Evolutionary conservation across 2,113 vertebrate genomes (phyloP).

Genomic region (Fukomys damarensis): DNA sequence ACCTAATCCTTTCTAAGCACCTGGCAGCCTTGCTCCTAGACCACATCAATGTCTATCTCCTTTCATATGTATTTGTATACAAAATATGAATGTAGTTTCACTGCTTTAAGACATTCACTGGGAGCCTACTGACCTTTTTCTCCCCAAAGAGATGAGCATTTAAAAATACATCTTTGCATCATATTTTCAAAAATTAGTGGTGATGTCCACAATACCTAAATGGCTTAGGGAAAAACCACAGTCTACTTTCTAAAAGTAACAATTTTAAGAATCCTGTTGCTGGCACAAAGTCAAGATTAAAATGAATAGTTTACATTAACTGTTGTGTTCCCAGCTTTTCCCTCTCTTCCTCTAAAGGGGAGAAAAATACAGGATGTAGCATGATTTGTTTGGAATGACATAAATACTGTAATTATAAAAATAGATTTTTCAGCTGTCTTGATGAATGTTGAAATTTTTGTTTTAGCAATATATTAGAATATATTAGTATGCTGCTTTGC

Average conservation of each 20-base stretch:
- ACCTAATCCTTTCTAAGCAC: slow-evolving; percentile 67
- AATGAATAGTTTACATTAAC: slow-evolving; percentile 10
- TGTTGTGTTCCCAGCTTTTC: neutral
- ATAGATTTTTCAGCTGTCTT: slow-evolving; percentile 6
- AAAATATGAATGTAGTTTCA: slow-evolving; percentile 74
- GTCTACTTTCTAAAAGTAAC: slow-evolving; percentile 28
- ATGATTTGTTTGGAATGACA: neutral
- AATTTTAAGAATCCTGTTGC: neutral
- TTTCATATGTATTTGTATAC: slow-evolving; percentile 80
- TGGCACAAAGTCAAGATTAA: neutral
- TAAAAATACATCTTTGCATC: slow-evolving; percentile 71
- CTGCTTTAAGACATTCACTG: slow-evolving; percentile 66
- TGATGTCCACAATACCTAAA: slow-evolving; percentile 44
- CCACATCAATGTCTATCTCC: slow-evolving; percentile 23
- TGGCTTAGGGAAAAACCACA: slow-evolving; percentile 52
- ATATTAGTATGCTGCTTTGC: slow-evolving; percentile 10
- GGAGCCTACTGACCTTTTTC: slow-evolving; percentile 51
- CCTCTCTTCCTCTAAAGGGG: neutral
- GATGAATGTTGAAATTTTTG: neutral
- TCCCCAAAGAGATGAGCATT: slow-evolving; percentile 62
- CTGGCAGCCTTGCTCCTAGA: slow-evolving; percentile 70
- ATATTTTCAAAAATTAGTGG: slow-evolving; percentile 69
- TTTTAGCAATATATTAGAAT: neutral
- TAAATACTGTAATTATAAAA: neutral
- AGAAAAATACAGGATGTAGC: neutral